Conservation (phyloP, 2,888 invertebrate species). For the Phalangium opilio region DNA sequence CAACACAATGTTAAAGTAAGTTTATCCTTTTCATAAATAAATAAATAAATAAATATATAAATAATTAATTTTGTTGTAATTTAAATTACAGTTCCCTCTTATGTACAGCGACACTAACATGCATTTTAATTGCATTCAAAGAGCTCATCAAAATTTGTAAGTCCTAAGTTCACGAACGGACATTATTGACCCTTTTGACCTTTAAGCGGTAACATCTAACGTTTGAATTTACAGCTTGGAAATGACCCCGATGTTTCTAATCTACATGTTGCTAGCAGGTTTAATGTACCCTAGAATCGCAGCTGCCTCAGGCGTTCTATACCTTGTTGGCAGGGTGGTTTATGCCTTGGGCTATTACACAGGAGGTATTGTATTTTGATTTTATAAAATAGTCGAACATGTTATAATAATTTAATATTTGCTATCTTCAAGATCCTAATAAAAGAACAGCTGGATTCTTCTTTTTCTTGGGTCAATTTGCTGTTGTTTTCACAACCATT, state of each 20-base stretch:
- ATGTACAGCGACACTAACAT: slow-evolving; percentile 33
- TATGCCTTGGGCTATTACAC: slow-evolving; percentile 36
- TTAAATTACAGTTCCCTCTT: slow-evolving; percentile 29
- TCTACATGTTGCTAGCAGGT: slow-evolving; percentile 32
- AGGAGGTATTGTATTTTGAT: no score
- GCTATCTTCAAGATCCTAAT: no score
- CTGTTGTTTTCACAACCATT: no score
- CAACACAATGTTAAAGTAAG: background rate
- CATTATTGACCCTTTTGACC: no score
- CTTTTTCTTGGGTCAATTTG: no score
- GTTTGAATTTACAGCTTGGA: slow-evolving; percentile 25
- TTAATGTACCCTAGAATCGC: slow-evolving; percentile 31
- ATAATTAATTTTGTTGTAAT: background rate
- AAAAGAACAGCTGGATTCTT: no score
- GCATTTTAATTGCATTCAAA: slow-evolving; percentile 35
- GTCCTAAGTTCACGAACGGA: slow-evolving; percentile 9
- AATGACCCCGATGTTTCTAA: slow-evolving; percentile 29
- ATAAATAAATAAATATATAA: background rate
- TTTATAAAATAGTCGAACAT: no score
- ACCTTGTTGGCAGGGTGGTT: slow-evolving; percentile 30
- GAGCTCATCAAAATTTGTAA: slow-evolving; percentile 37
- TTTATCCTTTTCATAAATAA: background rate
- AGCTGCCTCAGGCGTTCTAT: slow-evolving; percentile 31
- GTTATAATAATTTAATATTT: no score
- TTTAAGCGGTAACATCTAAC: no score